These are phyloP conservation scores for Pantherophis vulpinus DNA, from an alignment of 2,797 vertebrate genomes.

Conservation along the genomic window DNA sequence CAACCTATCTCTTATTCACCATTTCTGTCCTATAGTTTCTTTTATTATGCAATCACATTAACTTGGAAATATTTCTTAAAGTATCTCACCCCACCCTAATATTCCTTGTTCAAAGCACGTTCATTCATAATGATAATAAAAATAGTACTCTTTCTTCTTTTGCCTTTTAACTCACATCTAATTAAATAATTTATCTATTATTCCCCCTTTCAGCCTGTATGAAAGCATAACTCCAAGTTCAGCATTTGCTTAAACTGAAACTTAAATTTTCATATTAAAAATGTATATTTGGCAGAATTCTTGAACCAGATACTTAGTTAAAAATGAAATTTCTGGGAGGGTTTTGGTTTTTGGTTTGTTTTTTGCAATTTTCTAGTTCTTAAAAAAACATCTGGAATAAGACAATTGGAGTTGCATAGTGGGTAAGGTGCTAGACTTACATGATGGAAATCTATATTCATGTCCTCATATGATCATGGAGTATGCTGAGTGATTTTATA, in stretches of 20 bases:
- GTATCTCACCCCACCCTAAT: background rate
- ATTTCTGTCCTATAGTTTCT: background rate
- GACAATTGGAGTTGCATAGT: background rate
- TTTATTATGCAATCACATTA: background rate
- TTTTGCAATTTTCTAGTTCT: background rate
- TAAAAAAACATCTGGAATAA: background rate
- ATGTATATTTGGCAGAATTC: rapidly evolving
- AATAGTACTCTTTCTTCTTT: background rate
- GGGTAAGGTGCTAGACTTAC: background rate
- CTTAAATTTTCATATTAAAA: background rate
- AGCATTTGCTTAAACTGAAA: background rate
- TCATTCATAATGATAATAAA: background rate
- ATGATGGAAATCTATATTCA: background rate
- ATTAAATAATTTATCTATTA: background rate
- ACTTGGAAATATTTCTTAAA: background rate
- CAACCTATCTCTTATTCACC: background rate
- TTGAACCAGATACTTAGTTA: background rate
- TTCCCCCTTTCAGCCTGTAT: background rate
- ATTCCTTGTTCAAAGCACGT: background rate
- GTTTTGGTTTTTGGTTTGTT: background rate
- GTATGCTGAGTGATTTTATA: background rate
- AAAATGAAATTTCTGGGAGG: background rate
- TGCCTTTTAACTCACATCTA: background rate
- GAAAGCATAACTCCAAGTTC: background rate
- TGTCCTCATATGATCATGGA: background rate